phyloP scores from a whole-genome alignment of 2,113 vertebrate genomes.

The Archocentrus centrarchus region DNA sequence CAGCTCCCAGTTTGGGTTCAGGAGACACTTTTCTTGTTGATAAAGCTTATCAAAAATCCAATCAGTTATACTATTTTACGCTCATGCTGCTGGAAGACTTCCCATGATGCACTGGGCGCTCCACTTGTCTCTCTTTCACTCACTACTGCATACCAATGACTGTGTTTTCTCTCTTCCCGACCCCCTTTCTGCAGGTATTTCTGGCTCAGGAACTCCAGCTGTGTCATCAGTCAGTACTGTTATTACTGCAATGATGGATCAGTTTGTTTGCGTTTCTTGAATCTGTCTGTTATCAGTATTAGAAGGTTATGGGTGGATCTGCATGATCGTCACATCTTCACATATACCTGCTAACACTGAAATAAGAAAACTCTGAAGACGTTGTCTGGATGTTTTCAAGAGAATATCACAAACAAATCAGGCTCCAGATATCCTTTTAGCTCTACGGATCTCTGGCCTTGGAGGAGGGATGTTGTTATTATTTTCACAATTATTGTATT shows the following conservation, averaged over 20 bases:
- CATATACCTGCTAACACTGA: accelerated
- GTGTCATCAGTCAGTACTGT: background rate
- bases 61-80: accelerated
- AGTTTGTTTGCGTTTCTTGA: background rate
- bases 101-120: background rate
- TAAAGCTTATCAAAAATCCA: too few species aligned
- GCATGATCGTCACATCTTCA: background rate
- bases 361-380: too few species aligned
- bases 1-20: background rate
- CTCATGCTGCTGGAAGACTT: background rate
- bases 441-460: too few species aligned
- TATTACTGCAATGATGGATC: accelerated
- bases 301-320: background rate
- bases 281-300: background rate
- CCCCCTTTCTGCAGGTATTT: background rate
- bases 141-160: background rate
- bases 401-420: too few species aligned
- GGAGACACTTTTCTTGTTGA: background rate
- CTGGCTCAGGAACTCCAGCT: background rate
- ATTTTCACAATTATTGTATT: background rate
- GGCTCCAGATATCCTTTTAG: too few species aligned
- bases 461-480: background rate
- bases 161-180: background rate
- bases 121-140: background rate
- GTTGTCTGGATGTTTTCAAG: too few species aligned